Percentiles rank a stretch among this genome's conserved stretches.
Conservation (phyloP, 1,140 invertebrate genomes). For the Condylostylus longicornis region DNA sequence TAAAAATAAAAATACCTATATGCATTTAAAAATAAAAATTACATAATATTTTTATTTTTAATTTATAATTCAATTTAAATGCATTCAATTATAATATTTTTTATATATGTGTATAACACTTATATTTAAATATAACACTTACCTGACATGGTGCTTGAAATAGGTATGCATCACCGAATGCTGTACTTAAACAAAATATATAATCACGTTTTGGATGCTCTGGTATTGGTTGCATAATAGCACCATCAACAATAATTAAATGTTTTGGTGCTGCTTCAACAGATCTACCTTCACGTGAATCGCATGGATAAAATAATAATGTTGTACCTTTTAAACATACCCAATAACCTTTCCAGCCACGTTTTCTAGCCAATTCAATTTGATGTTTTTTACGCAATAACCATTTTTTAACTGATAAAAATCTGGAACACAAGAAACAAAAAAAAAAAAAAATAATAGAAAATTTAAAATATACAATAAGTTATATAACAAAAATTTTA, state of each 20-base stretch:
- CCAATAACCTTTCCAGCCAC: constrained; percentile 97
- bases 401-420: constrained; percentile 97
- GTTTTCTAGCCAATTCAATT: constrained; percentile 84
- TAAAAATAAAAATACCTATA: too few species aligned
- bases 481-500: too few species aligned
- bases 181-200: constrained; percentile 94
- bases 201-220: constrained; percentile 95
- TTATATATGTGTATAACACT: too few species aligned
- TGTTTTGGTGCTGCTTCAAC: constrained; percentile 87
- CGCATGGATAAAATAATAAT: constrained; percentile 89
- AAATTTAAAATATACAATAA: too few species aligned
- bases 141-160: constrained; percentile 80
- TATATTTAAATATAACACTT: too few species aligned
- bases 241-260: constrained; percentile 91
- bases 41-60: too few species aligned
- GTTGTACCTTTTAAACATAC: constrained; percentile 95
- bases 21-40: too few species aligned
- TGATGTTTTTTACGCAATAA: constrained; percentile 90
- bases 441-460: constrained; percentile 9
- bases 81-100: too few species aligned
- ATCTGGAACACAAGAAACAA: constrained; percentile 54
- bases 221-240: constrained; percentile 95
- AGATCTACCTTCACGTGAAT: constrained; percentile 76
- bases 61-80: too few species aligned
- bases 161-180: constrained; percentile 93